Evolutionary conservation across 2,797 vertebrate species (phyloP).

Genomic region (Acanthurus leucopareius): DNA sequence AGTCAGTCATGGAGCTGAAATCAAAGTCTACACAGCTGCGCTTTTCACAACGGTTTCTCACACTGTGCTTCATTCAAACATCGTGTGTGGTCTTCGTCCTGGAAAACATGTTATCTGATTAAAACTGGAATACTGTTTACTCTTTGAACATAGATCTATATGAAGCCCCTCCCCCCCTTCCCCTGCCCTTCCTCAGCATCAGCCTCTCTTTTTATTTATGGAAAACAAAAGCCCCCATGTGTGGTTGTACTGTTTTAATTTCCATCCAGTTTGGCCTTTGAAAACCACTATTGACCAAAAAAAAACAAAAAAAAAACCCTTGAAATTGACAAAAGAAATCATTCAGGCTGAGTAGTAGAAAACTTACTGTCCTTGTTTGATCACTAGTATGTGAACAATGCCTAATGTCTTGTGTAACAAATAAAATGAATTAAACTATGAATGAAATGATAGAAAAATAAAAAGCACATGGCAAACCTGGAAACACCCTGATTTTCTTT

Average conservation of each 20-base stretch:
- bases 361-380: conserved; percentile 88
- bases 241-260: conserved; percentile 85
- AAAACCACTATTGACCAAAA: conserved; percentile 76
- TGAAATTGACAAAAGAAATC: conserved; percentile 81
- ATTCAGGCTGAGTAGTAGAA: conserved; percentile 85
- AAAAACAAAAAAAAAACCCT: conserved; percentile 66
- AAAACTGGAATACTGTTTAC: conserved; percentile 81
- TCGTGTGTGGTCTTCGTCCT: conserved; percentile 65
- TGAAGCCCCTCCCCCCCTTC: conserved; percentile 28
- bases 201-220: conserved; percentile 74
- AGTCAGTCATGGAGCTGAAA: conserved; percentile 20
- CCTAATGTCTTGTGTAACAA: conserved; percentile 90
- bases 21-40: conserved; percentile 36
- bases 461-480: conserved; percentile 86
- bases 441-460: conserved; percentile 86
- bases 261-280: conserved; percentile 81
- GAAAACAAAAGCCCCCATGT: conserved; percentile 76
- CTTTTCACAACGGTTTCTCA: conserved; percentile 31
- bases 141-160: conserved; percentile 64
- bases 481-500: conserved; percentile 37
- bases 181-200: conserved; percentile 49
- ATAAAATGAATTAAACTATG: conserved; percentile 87
- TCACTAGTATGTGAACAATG: conserved; percentile 89
- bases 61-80: conserved; percentile 48
- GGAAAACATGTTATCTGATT: conserved; percentile 59